Conservation (phyloP, 2,113 vertebrate species). For the Garra rufa region DNA sequence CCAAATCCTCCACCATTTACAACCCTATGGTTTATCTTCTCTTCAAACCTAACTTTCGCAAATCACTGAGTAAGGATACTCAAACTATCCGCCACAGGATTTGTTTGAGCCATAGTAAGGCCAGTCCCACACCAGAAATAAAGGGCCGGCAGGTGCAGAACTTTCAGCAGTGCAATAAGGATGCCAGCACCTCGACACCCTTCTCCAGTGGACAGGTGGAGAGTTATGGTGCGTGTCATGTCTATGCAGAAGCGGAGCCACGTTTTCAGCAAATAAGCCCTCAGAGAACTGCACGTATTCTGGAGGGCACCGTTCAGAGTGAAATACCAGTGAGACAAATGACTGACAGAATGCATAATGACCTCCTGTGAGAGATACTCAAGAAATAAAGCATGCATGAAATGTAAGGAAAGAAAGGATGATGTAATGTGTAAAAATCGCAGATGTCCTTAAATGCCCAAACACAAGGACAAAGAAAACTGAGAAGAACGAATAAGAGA, state of each 20-base stretch:
- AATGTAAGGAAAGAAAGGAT: background rate
- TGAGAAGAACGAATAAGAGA: background rate
- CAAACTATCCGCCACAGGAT: constrained; percentile 32
- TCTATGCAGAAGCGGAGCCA: background rate
- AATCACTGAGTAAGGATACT: constrained; percentile 39
- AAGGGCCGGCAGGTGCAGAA: background rate
- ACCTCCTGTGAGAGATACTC: constrained; percentile 15
- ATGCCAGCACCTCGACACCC: constrained; percentile 27
- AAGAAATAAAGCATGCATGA: background rate
- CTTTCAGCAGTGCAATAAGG: constrained; percentile 12
- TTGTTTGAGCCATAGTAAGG: constrained; percentile 32
- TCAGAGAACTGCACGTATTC: constrained; percentile 9
- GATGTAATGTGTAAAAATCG: background rate
- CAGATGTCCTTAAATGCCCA: background rate
- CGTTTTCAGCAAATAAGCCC: background rate
- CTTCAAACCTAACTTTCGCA: constrained; percentile 56
- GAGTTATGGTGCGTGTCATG: constrained; percentile 28
- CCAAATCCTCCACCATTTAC: constrained; percentile 53
- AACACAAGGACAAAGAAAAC: background rate
- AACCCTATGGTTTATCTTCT: constrained; percentile 55
- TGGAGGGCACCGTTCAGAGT: background rate
- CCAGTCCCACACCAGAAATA: background rate
- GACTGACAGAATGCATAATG: background rate
- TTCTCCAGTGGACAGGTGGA: constrained; percentile 27
- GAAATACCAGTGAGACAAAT: constrained; percentile 23